Conservation (phyloP, 2,113 vertebrate species). For the Marcusenius ussheri region DNA sequence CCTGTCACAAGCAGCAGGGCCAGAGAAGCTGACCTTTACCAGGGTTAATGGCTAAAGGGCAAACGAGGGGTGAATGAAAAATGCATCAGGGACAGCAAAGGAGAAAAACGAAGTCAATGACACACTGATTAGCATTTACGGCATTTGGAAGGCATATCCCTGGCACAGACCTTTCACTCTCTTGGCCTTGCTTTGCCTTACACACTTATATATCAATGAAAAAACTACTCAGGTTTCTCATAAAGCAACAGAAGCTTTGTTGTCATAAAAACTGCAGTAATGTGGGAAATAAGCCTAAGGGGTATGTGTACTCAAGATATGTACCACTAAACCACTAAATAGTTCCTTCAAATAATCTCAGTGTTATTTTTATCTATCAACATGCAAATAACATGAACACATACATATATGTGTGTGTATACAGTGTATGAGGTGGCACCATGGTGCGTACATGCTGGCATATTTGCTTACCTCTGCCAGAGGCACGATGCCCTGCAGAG, state of each 20-base stretch:
- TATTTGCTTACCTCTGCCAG: constrained; percentile 70
- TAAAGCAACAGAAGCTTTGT: neutral
- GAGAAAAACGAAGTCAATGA: neutral
- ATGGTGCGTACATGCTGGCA: neutral
- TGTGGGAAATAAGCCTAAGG: neutral
- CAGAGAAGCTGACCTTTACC: neutral
- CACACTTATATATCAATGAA: neutral
- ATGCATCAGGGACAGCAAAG: neutral
- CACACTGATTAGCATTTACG: neutral
- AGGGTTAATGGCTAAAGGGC: neutral
- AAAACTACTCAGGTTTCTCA: neutral
- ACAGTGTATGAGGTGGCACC: neutral
- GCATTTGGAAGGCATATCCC: neutral
- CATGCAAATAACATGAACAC: neutral
- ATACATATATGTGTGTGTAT: neutral
- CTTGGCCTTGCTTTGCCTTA: neutral
- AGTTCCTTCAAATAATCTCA: neutral
- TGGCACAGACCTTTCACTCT: neutral
- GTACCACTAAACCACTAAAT: neutral
- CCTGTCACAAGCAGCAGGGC: neutral
- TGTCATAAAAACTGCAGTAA: neutral
- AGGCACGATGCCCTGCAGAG: constrained; percentile 79
- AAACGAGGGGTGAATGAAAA: neutral
- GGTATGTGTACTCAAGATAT: neutral
- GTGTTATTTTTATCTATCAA: neutral